Percentiles rank a stretch among this genome's conserved stretches.
phyloP scores from a whole-genome alignment of 2,797 vertebrate genomes.

The Furcifer pardalis region DNA sequence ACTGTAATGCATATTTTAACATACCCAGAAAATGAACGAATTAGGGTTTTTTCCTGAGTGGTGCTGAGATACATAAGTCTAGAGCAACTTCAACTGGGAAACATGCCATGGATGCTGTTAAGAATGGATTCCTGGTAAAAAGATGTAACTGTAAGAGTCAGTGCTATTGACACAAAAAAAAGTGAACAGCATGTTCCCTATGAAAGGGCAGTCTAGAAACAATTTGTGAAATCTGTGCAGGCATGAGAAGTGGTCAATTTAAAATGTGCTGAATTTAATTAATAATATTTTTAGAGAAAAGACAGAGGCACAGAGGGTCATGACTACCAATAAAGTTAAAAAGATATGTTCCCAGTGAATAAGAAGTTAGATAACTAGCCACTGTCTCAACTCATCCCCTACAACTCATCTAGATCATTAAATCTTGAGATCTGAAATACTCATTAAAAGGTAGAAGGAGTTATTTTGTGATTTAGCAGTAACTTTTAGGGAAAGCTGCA shows the following conservation, averaged over 20 bases:
- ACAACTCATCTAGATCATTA: neutral
- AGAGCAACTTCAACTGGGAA: slow-evolving; percentile 29
- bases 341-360: neutral
- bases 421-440: neutral
- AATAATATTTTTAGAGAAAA: slow-evolving; percentile 5
- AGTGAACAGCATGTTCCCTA: slow-evolving; percentile 45
- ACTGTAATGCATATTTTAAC: slow-evolving; percentile 13
- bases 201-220: slow-evolving; percentile 44
- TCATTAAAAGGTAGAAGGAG: neutral
- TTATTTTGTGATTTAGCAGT: neutral
- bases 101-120: slow-evolving; percentile 54
- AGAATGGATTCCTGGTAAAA: slow-evolving; percentile 45
- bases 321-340: slow-evolving; percentile 20
- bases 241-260: slow-evolving; percentile 38
- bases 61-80: slow-evolving; percentile 40
- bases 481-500: neutral
- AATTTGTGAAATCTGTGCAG: neutral
- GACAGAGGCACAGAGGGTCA: neutral
- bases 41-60: slow-evolving; percentile 1
- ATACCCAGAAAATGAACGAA: slow-evolving; percentile 32
- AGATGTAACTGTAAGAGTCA: slow-evolving; percentile 55
- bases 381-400: no score
- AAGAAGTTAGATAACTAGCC: neutral
- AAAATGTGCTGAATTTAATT: slow-evolving; percentile 33
- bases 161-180: slow-evolving; percentile 52